These are phyloP conservation scores for Amniataba percoides DNA, from an alignment of 2,797 vertebrate species.

Conservation along the genomic window DNA sequence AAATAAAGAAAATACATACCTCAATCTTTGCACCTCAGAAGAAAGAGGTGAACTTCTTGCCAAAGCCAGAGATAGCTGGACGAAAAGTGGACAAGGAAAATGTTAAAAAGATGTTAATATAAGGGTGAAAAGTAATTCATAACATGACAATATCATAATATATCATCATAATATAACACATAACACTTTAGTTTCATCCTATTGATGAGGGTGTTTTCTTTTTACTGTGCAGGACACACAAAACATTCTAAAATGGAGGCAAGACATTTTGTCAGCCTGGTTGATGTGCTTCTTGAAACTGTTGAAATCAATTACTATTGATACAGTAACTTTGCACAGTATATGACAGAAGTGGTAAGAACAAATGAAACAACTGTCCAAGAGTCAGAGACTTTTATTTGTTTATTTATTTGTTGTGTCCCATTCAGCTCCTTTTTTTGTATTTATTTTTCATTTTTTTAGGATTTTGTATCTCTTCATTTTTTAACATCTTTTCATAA, in stretches of 20 bases:
- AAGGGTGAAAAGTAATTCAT: neutral
- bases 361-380: too few relatives aligned
- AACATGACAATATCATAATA: too few relatives aligned
- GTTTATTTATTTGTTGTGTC: too few relatives aligned
- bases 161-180: too few relatives aligned
- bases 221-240: neutral
- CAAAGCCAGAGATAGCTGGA: slow-evolving; percentile 95
- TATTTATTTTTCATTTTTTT: too few relatives aligned
- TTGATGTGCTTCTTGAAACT: neutral
- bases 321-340: neutral
- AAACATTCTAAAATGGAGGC: neutral
- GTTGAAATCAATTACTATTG: neutral
- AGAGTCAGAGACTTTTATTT: too few relatives aligned
- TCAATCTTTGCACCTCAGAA: slow-evolving; percentile 89
- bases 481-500: too few relatives aligned
- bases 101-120: neutral
- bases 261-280: neutral
- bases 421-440: too few relatives aligned
- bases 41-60: slow-evolving; percentile 99
- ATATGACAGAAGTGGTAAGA: neutral
- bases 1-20: slow-evolving; percentile 76
- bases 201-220: neutral
- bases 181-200: neutral
- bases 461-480: too few relatives aligned
- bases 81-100: slow-evolving; percentile 21